Evolutionary conservation across 2,888 invertebrate genomes (phyloP), one percentile per base, ranked within the genome.

Genomic region (Ceraclea dissimilis): DNA sequence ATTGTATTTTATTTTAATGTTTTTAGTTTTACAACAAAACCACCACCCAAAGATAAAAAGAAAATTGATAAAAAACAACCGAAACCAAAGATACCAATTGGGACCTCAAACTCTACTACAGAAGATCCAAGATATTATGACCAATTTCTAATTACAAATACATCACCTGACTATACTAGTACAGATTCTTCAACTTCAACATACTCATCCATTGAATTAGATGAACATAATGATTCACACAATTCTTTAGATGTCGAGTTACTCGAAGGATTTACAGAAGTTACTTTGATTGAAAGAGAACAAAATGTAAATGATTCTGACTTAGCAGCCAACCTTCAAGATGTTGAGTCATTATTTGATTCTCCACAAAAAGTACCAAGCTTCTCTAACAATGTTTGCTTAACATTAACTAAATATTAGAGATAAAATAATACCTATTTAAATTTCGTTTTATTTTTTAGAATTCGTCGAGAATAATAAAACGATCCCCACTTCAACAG

Each of bases 261-360:
- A 1, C 65, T 71, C 0, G 63, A 63, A 52, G 56, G 66, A 8
- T 70, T 71, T 2, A 74, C 74, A 44, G 76, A 77, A 8, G 74
- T 74, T 16, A 50, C 74, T 1, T 70, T 76, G 10, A 71, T 68
- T 0, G 34, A 10, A 17, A 33, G 18, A 16, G 67, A 70, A 0
- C 54, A 51, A 11, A 67, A 67, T 0, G 64, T 62, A 1, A 74
- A 74, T 63, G 67, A 65, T 0, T 72, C 66, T 53, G 68, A 68
- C 50, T 63, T 64, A n/a, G 67, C 69, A 13, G 70, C 67, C 13
- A 73, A 72, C 57, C 63, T 77, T 31, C 71, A 73, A 46, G 78
- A 79, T 58, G 79, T 78, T 0, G 80, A 79, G 56, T 70, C 77
- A 31, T 62, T 80, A 54, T 79, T 79, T 66, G 71, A 71, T 2